Base-by-base conservation (phyloP, 2,888 invertebrate genomes). In the Tenthredo livida region DNA sequence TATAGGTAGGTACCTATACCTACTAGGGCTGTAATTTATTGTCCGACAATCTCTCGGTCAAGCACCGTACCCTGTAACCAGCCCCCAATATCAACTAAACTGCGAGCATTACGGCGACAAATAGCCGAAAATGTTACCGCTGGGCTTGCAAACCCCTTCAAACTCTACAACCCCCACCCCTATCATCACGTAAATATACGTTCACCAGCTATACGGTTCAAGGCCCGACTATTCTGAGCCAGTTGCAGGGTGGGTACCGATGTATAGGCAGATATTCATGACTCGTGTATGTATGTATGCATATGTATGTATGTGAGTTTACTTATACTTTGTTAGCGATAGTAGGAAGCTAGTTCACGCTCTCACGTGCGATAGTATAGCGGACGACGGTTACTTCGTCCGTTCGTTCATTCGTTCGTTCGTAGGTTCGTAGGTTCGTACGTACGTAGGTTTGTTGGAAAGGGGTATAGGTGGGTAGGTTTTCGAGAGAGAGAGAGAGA, bases 11-110 rank as follows among this genome's bases (percentile, higher is more conserved):
- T 29, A 29, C 29, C 29, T 29, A 29, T n/a, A 70, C 33, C 17
- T 70, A 70, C 37, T 37, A 43, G 40, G 25, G 54, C n/a, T 50
- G 15, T 80, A 61, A 80, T 80, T 80, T 80, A 58, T 80, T 37
- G 61, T 37, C 80, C 61, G 61, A 61, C 80, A 80, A 78, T 80
- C 80, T 80, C 80, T 80, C 61, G 77, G 77, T 54, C 77, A 77
- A 50, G 80, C 37, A 17, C 47, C 37, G 37, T 40, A 21, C 72
- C 72, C 72, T 9, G 37, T n/a, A 37, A 72, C 21, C 25, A 21
- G 2, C 61, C 61, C 25, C 29, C 29, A 77, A 54, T 50, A 77
- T 80, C 61, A 61, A 58, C 40, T 61, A 80, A 80, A 80, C 67
- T 67, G 50, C 17, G 37, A 80, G 61, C 58, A 80, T 80, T 80